Base-by-base conservation (phyloP, 2,888 invertebrate genomes). In the Fragum sueziense region DNA sequence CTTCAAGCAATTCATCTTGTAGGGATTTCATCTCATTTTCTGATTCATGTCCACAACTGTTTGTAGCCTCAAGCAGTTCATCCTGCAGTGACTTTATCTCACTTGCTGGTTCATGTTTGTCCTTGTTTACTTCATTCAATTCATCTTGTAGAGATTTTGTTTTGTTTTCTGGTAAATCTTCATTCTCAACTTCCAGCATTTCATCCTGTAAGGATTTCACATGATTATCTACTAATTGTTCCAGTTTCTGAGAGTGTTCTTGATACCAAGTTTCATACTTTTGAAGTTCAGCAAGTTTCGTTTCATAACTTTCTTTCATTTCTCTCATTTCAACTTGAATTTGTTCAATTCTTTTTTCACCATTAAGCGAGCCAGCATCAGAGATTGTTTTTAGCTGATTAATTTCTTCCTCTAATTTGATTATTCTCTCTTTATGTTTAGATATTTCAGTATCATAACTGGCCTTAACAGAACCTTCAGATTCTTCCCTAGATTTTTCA, bases 241-340 rank as follows among this genome's bases (percentile, higher is more conserved):
- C 31, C 4, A 4, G 6, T 31, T 31, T 61, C 61, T 31, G 20
- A 3, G 29, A 31, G 20, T 0, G 17, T 1, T 61, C 61, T n/a
- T 0, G 1, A 6, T n/a, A 6, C 33, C 6, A 20, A 17, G 0
- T 61, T n/a, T 61, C 61, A 33, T 33, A 33, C 33, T 33, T 61
- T 33, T 61, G 31, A 2, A 31, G 9, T 20, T 61, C 33, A 29
- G 31, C 1, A 17, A 61, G 33, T 14, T 61, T 61, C 1, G 31
- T 29, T 11, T 61, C 61, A 33, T n/a, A 33, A 33, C 33, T 33
- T 7, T 20, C 1, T 61, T 33, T 51, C 31, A 51, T 31, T 1
- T 77, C 61, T 57, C 69, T 61, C 6, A 68, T 52, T 41, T 73
- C 61, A 14, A 25, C 29, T 33, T 34, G 37, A 17, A 34, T 34